A percentile compares a stretch with the other conserved stretches of the same genome.
Conservation (phyloP, 2,797 vertebrate species). For the Mormyrops attenuatus region DNA sequence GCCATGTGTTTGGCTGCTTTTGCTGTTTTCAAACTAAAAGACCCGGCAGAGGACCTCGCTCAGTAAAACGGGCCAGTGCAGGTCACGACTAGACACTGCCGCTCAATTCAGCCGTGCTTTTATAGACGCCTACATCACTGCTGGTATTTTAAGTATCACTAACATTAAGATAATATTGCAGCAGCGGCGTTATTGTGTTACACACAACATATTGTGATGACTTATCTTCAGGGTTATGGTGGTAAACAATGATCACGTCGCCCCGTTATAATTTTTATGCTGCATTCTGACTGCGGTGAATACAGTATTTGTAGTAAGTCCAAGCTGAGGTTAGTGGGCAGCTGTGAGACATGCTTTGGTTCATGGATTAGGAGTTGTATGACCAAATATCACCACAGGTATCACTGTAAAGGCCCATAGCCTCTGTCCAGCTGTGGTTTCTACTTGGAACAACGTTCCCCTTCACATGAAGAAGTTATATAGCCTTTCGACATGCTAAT, state of each 20-base stretch:
- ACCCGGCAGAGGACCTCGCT: conserved; percentile 32
- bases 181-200: neutral
- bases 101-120: neutral
- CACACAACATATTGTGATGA: neutral
- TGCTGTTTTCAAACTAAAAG: conserved; percentile 40
- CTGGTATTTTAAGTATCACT: neutral
- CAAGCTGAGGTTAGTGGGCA: neutral
- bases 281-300: neutral
- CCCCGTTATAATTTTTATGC: neutral
- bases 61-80: neutral
- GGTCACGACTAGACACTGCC: neutral
- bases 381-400: neutral
- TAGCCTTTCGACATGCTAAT: neutral
- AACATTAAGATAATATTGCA: neutral
- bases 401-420: neutral
- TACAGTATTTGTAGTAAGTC: neutral
- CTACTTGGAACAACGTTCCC: neutral
- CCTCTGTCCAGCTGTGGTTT: neutral
- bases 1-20: conserved; percentile 45
- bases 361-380: neutral
- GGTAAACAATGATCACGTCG: neutral
- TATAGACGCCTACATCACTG: neutral
- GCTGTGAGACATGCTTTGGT: neutral
- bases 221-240: neutral
- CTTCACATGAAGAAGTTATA: neutral